Percentiles rank a stretch among this genome's conserved stretches.
Evolutionary conservation across 2,888 invertebrate genomes (phyloP).

Genomic region (Ecliptopera silaceata): DNA sequence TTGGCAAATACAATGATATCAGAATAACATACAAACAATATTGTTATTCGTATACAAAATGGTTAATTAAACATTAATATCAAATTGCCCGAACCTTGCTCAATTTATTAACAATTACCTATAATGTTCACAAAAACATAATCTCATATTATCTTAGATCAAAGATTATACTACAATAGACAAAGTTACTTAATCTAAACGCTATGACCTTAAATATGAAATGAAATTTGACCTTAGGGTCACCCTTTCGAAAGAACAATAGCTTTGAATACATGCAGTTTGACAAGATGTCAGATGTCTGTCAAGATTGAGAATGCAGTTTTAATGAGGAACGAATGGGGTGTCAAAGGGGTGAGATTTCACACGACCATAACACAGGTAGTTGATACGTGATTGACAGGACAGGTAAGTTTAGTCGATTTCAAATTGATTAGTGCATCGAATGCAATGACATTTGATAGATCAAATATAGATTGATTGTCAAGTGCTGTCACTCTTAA

Average conservation of each 20-base stretch:
- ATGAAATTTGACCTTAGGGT: slow-evolving; percentile 55
- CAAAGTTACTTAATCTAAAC: slow-evolving; percentile 50
- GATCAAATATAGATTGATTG: too few species aligned
- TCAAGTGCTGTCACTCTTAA: too few species aligned
- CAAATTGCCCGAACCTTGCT: neutral
- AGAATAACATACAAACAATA: too few species aligned
- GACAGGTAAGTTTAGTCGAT: slow-evolving; percentile 11
- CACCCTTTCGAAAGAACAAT: slow-evolving; percentile 58
- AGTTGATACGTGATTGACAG: slow-evolving; percentile 29
- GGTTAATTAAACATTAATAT: too few species aligned
- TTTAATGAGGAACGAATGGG: slow-evolving; percentile 55
- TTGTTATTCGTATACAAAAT: too few species aligned
- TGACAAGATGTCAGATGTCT: slow-evolving; percentile 57
- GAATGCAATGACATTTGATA: too few species aligned
- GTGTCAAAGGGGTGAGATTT: slow-evolving; percentile 41
- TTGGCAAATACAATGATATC: too few species aligned
- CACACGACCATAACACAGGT: slow-evolving; percentile 41
- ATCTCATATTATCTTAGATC: slow-evolving; percentile 44
- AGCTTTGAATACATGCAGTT: slow-evolving; percentile 32
- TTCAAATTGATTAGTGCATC: too few species aligned
- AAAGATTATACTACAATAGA: slow-evolving; percentile 49
- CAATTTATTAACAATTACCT: slow-evolving; percentile 10
- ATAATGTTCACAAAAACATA: slow-evolving; percentile 49
- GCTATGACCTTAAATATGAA: slow-evolving; percentile 49
- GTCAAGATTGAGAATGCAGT: slow-evolving; percentile 59